Evolutionary conservation across 2,113 vertebrate species (phyloP).

Genomic region (Eulemur rufifrons): DNA sequence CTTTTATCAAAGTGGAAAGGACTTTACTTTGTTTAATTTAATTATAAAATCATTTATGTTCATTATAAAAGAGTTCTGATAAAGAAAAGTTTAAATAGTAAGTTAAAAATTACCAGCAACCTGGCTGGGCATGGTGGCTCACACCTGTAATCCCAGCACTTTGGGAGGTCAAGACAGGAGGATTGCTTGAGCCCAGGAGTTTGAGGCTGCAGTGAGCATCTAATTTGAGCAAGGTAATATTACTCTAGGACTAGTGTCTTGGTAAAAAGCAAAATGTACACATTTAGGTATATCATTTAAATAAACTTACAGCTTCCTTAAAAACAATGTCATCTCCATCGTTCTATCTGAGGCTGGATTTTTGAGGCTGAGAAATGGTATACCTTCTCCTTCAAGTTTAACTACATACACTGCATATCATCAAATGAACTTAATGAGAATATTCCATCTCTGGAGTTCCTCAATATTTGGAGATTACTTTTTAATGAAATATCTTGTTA

Average conservation of each 20-base stretch:
- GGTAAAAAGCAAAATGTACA: conserved; percentile 3
- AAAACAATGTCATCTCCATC: not conserved
- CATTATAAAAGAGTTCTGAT: not conserved
- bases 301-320: not conserved
- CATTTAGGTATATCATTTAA: not conserved
- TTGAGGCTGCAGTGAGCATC: not conserved
- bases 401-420: not conserved
- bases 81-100: not conserved
- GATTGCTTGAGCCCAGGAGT: too few species aligned
- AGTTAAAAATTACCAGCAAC: not conserved
- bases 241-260: not conserved
- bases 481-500: conserved; percentile 64
- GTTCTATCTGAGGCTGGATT: not conserved
- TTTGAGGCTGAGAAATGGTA: not conserved
- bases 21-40: not conserved
- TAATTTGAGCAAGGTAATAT: not conserved
- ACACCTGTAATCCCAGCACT: too few species aligned
- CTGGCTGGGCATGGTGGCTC: too few species aligned
- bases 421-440: conserved; percentile 11
- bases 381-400: not conserved
- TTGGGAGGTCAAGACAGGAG: too few species aligned
- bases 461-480: conserved; percentile 62
- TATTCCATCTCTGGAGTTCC: conserved; percentile 11
- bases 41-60: conserved; percentile 7
- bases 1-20: not conserved